Conservation (phyloP, 2,113 vertebrate species). For the Paradoxurus hermaphroditus region DNA sequence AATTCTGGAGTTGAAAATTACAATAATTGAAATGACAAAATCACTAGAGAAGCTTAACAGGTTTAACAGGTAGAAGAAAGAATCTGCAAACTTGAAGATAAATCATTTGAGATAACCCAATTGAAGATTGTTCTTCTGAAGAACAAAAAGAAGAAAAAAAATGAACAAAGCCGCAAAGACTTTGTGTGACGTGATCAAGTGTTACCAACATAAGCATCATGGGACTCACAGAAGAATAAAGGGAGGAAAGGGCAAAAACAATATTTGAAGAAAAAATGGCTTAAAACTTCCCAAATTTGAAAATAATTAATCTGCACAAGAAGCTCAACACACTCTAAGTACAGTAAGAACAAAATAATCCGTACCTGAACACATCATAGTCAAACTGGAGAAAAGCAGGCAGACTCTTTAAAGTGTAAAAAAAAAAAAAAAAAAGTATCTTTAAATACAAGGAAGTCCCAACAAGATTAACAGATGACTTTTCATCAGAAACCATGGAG, state of each 20-base stretch:
- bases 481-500: background rate
- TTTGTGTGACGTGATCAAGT: background rate
- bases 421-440: background rate
- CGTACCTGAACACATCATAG: background rate
- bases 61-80: background rate
- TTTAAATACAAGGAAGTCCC: background rate
- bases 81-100: background rate
- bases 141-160: background rate
- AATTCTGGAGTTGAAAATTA: background rate
- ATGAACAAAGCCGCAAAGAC: background rate
- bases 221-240: background rate
- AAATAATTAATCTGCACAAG: background rate
- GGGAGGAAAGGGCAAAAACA: background rate
- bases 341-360: background rate
- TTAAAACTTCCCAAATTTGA: background rate
- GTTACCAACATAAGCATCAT: background rate
- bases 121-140: too few relatives aligned
- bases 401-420: background rate
- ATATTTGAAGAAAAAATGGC: background rate
- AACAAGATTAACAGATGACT: background rate
- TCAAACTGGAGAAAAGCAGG: constrained; percentile 3
- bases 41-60: background rate
- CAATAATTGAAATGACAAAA: background rate
- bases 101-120: background rate
- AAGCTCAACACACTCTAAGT: background rate